Evolutionary conservation across 2,888 invertebrate genomes (phyloP), one percentile per base, ranked within the genome.

Genomic region (Machimus atricapillus): DNA sequence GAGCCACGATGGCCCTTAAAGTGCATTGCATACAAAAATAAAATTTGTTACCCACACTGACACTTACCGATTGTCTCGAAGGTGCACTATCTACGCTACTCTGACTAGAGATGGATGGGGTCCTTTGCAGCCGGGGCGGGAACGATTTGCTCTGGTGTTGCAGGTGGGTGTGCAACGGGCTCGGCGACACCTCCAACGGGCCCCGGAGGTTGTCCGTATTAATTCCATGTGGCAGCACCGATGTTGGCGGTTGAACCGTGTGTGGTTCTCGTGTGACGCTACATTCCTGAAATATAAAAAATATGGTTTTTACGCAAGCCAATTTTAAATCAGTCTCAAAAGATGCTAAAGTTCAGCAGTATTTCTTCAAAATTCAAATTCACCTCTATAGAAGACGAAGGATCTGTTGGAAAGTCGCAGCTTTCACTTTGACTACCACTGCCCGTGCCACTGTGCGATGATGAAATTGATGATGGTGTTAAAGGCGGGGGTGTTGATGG

Each of bases 61-160:
- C 3, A 88, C 90, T 89, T 89, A 92, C 92, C 89, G 93, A 93
- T 91, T 94, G 94, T 90, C 95, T 93, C 83, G 95, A 94, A 88
- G 95, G 95, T 89, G 95, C 95, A 90, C 96, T 96, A 91, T 97
- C 97, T 88, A 97, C 93, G 91, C 96, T 97, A 93, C 96, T 96
- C 92, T 97, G 97, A 87, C 97, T 97, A 16, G 96, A 96, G 89
- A 97, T 95, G 43, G 96, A 97, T 40, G 96, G 96, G 0, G 97
- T 97, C 88, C 97, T 94, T 89, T 95, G 95, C 34, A 97, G 94
- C 52, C 95, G 93, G 3, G 95, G 95, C 81, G 95, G 95, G 90
- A 95, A 95, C 87, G 95, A 95, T 89, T 94, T 94, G 87, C 95
- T 94, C 92, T 96, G 96, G 89, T 96, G 96, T 88, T 95, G 94